Base-by-base conservation (phyloP, 2,113 vertebrate species). In the Colinus virginianus region DNA sequence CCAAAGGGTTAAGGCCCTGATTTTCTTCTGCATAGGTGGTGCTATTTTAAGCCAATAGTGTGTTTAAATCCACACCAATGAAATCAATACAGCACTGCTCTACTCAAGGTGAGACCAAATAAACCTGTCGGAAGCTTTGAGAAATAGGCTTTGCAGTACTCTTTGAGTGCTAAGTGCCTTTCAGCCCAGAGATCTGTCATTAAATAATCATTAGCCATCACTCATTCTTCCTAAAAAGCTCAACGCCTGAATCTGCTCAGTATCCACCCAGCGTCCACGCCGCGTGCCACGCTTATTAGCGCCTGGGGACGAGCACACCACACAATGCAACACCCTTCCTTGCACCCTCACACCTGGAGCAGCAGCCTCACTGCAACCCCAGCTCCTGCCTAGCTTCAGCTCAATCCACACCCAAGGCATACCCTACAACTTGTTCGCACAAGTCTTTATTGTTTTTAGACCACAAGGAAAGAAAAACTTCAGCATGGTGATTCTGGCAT, bases 61-160 rank as follows among this genome's bases (percentile, higher is more conserved):
- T 97, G 97, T 96, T 97, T 97, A 97, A 97, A 97, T 93, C 94
- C 95, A 93, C 96, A 94, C 95, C 97, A 66, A 94, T 93, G 96
- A 93, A 96, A 98, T 97, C 97, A 92, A 98, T 97, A 97, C 56
- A 43, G 93, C 92, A 72, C 92, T 93, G 96, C 97, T 97, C 95
- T 95, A 90, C 95, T 97, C 97, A 98, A 97, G 97, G 97, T 97
- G 96, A 97, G 97, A 96, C 96, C 96, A 96, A 97, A 97, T 96
- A 97, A 98, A 97, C 94, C 97, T 97, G 98, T 97, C 94, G 96
- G 90, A 88, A 96, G 96, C 96, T 69, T 89, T 97, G 97, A 98
- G 96, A 95, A 97, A 97, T 93, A 90, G 97, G 95, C 96, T 97
- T 95, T 95, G 97, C 96, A 92, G 92, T 62, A 93, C 94, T 95